Conservation (phyloP, 53 echinoderm and acorn worm genomes). For the Henricia sp. region DNA sequence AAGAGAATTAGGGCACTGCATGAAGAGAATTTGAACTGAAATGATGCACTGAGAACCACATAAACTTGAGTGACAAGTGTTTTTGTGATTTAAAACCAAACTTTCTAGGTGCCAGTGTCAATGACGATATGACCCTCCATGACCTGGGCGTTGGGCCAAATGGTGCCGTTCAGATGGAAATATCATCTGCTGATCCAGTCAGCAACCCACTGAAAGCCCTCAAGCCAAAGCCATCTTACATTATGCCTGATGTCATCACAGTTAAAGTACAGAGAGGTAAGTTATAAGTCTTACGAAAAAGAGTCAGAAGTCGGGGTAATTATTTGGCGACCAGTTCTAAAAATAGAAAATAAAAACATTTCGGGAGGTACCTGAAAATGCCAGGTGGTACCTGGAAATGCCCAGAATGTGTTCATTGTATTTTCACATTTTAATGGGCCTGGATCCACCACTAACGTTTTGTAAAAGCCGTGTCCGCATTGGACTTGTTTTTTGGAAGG, state of each 20-base stretch:
- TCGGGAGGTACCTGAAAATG: too few relatives aligned
- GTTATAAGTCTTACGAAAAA: neutral
- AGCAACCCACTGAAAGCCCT: slow-evolving; percentile 85
- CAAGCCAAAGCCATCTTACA: slow-evolving; percentile 96
- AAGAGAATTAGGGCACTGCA: neutral
- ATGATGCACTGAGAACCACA: too few relatives aligned
- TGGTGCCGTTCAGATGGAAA: slow-evolving; percentile 96
- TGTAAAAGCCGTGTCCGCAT: too few relatives aligned
- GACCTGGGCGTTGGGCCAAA: slow-evolving; percentile 94
- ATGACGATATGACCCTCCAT: slow-evolving; percentile 77
- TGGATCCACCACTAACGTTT: too few relatives aligned
- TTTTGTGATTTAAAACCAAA: too few relatives aligned
- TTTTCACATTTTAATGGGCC: too few relatives aligned
- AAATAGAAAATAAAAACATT: too few relatives aligned
- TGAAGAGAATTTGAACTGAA: too few relatives aligned
- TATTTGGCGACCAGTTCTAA: neutral
- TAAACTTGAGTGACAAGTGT: too few relatives aligned
- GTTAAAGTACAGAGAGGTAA: slow-evolving; percentile 93
- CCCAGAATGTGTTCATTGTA: too few relatives aligned
- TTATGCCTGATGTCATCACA: slow-evolving; percentile 98
- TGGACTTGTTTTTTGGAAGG: too few relatives aligned
- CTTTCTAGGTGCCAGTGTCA: slow-evolving; percentile 75
- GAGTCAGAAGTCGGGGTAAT: neutral
- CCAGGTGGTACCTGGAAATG: too few relatives aligned
- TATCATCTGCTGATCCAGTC: slow-evolving; percentile 93